phyloP scores from a whole-genome alignment of 2,888 invertebrate species.

The Scelioninae gen. 2 region DNA sequence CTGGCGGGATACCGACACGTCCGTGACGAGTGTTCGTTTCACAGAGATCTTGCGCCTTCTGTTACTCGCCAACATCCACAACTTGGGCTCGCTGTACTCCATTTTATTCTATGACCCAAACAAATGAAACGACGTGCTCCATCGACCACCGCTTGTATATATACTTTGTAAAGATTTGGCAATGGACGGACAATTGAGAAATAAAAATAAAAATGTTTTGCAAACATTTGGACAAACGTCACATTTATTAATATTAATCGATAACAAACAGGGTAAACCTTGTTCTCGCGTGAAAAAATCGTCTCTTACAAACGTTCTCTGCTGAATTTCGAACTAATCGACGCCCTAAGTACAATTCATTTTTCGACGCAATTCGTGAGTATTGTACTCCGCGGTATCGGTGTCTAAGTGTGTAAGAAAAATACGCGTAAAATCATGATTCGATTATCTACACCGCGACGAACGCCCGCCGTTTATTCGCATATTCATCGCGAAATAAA shows the following conservation, averaged over 20 bases:
- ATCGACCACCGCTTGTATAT: not conserved
- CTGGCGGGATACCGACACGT: constrained; percentile 86
- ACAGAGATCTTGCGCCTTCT: constrained; percentile 88
- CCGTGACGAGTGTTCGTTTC: constrained; percentile 84
- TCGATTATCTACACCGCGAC: not conserved
- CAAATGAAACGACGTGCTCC: constrained; percentile 46
- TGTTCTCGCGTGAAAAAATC: constrained; percentile 51
- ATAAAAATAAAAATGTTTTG: constrained; percentile 21
- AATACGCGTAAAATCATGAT: constrained; percentile 15
- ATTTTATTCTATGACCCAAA: constrained; percentile 67
- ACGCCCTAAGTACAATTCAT: constrained; percentile 42
- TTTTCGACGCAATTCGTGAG: constrained; percentile 37
- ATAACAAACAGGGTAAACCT: constrained; percentile 58
- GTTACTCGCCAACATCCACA: constrained; percentile 86
- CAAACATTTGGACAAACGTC: constrained; percentile 60
- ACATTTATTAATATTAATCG: constrained; percentile 59
- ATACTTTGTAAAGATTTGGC: not conserved
- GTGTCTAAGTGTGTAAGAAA: constrained; percentile 32
- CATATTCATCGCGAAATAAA: constrained; percentile 34
- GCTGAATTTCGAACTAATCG: constrained; percentile 27
- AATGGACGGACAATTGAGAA: not conserved
- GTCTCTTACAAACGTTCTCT: constrained; percentile 42
- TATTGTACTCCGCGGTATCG: constrained; percentile 49
- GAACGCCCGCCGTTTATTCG: constrained; percentile 7
- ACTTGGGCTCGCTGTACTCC: constrained; percentile 83